Conservation (phyloP, 2,113 vertebrate genomes). For the Muntiacus reevesi region DNA sequence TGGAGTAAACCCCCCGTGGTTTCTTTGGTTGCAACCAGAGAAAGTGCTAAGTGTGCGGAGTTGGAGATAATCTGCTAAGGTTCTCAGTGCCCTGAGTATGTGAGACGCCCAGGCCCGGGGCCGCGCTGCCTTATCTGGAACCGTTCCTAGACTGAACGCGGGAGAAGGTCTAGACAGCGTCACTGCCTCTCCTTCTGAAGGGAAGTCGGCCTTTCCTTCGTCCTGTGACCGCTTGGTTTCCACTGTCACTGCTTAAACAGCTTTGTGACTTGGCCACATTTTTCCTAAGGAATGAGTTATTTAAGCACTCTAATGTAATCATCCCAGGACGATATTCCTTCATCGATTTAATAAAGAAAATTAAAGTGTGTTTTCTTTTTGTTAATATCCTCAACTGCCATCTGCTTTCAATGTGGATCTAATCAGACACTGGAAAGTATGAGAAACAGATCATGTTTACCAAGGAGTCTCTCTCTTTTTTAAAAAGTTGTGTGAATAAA, state of each 20-base stretch:
- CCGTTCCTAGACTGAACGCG: accelerated
- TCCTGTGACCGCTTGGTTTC: background rate
- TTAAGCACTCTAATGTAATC: slow-evolving; percentile 54
- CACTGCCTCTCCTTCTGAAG: background rate
- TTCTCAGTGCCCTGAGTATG: background rate
- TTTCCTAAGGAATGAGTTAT: slow-evolving; percentile 36
- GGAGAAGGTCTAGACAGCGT: accelerated
- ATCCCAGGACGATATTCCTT: slow-evolving; percentile 41
- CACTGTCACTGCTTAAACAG: slow-evolving; percentile 2
- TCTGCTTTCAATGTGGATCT: slow-evolving; percentile 61
- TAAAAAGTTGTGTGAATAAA: slow-evolving; percentile 46
- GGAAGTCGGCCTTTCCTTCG: background rate
- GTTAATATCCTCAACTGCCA: slow-evolving; percentile 27
- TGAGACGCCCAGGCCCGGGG: background rate
- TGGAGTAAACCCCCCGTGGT: background rate
- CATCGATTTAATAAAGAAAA: slow-evolving; percentile 64
- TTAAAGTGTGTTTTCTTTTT: slow-evolving; percentile 64
- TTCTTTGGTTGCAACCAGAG: background rate
- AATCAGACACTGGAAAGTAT: slow-evolving; percentile 35
- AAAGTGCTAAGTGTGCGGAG: background rate
- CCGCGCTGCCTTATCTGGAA: background rate
- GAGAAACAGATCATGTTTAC: slow-evolving; percentile 38
- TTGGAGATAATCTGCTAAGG: background rate
- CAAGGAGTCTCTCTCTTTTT: slow-evolving; percentile 34
- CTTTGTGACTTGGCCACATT: background rate